These are phyloP conservation scores for Lymantria dispar DNA, from an alignment of 2,888 invertebrate species.

Conservation along the genomic window DNA sequence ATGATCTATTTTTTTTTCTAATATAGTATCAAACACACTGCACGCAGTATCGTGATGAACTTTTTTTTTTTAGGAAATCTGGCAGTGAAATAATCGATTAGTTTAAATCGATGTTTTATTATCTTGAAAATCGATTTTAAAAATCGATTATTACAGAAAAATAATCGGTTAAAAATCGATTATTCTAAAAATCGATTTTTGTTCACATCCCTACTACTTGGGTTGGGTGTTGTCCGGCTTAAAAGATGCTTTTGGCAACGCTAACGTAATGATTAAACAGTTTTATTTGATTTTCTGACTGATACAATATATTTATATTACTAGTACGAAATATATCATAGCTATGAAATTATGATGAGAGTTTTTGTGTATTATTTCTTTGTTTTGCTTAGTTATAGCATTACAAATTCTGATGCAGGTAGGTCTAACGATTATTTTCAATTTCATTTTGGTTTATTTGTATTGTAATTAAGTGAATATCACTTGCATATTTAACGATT, in stretches of 20 bases:
- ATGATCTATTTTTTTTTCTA: too few relatives aligned
- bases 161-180: too few relatives aligned
- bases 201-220: too few relatives aligned
- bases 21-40: too few relatives aligned
- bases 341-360: constrained; percentile 79
- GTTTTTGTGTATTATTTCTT: constrained; percentile 64
- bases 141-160: too few relatives aligned
- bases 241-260: constrained; percentile 59
- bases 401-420: constrained; percentile 66
- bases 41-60: too few relatives aligned
- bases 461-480: neutral
- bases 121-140: too few relatives aligned
- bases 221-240: constrained; percentile 73
- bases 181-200: too few relatives aligned
- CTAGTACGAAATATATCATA: constrained; percentile 28
- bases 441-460: constrained; percentile 1
- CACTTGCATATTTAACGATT: neutral
- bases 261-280: constrained; percentile 76
- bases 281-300: constrained; percentile 58
- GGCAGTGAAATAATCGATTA: too few relatives aligned
- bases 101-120: too few relatives aligned
- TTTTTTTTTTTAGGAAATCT: too few relatives aligned
- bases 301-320: constrained; percentile 32
- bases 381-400: constrained; percentile 67
- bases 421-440: constrained; percentile 41